Evolutionary conservation across 2,113 vertebrate species (phyloP), one percentile per base, ranked within the genome.

Genomic region (Sorex araneus): DNA sequence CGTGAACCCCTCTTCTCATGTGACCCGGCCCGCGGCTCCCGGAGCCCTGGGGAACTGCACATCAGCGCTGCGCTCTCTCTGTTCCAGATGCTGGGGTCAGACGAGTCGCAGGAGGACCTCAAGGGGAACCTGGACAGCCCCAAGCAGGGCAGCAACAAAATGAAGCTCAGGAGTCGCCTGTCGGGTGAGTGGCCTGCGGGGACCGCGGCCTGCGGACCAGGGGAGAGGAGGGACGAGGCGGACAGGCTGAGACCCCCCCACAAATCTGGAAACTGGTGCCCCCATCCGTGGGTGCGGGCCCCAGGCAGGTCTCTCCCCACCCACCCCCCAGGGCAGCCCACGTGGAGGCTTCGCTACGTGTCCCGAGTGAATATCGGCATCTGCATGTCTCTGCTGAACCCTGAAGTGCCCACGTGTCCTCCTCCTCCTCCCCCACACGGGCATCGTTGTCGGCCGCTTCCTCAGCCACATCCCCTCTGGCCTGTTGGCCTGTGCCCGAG

Each of bases 161-260:
- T 98, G 96, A 99, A 99, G 94, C 98, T 98, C 94, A 98, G 98
- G 97, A 98, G 98, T 91, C 97, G 98, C 50, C 98, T 99, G 8
- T 99, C 99, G 98, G 99, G 99, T 99, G 93, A 91, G 97, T 50
- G 57, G 40, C 60, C 76, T 28, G 40, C 77, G 4, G 2, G 47
- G 13, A 50, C 47, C 13, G 9, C 13, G 9, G 47, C 47, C 57
- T 60, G 57, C 18, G 6, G 18, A 19, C 57, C 21, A 28, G 25
- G n/a, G n/a, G 15, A 19, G 78, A 43, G 84, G 57, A 60, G 21
- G 47, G 47, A 50, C 9, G 47, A 50, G 47, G 57, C 18, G 19
- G 18, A 19, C 57, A 60, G 8, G 25, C 13, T 4, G 27, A 87
- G 3, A 2, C 85, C 89, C 19, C 57, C 34, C 69, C 67, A 83